phyloP scores from a whole-genome alignment of 1,140 invertebrate genomes.

The Zaprionus lachaisei region DNA sequence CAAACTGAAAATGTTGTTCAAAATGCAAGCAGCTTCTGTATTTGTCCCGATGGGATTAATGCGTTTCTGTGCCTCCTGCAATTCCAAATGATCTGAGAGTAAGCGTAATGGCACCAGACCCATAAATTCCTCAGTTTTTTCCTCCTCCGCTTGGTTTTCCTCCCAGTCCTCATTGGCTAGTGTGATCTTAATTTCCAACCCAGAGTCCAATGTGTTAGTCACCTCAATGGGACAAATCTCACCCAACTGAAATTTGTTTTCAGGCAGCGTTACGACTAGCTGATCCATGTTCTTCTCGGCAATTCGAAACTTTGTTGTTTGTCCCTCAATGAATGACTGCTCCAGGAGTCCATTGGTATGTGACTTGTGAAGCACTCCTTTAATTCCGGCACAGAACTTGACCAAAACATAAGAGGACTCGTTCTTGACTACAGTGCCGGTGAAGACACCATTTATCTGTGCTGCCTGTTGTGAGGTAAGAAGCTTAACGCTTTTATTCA shows the following conservation, averaged over 20 bases:
- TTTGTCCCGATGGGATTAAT: constrained; percentile 39
- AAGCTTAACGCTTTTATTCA: constrained; percentile 85
- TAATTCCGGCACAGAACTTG: constrained; percentile 87
- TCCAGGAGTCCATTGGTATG: constrained; percentile 85
- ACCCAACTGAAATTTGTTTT: constrained; percentile 73
- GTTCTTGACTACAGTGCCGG: constrained; percentile 86
- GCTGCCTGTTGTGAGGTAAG: constrained; percentile 85
- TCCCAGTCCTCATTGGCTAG: constrained; percentile 48
- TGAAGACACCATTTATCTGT: constrained; percentile 85
- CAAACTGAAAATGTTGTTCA: constrained; percentile 77
- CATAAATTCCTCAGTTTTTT: constrained; percentile 52
- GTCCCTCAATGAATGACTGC: constrained; percentile 86
- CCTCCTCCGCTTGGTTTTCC: constrained; percentile 5
- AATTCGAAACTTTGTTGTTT: constrained; percentile 85
- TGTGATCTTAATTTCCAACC: constrained; percentile 79
- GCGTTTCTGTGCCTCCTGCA: constrained; percentile 58
- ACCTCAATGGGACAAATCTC: constrained; percentile 77
- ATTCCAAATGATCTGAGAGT: constrained; percentile 67
- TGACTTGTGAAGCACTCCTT: constrained; percentile 86
- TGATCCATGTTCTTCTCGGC: constrained; percentile 54
- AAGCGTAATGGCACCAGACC: constrained; percentile 81
- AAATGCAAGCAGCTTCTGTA: constrained; percentile 65
- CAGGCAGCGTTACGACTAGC: constrained; percentile 62
- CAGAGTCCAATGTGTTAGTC: constrained; percentile 69
- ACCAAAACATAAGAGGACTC: constrained; percentile 85